Base-by-base conservation (phyloP, 1,140 invertebrate genomes). In the Rhagoletis pomonella region DNA sequence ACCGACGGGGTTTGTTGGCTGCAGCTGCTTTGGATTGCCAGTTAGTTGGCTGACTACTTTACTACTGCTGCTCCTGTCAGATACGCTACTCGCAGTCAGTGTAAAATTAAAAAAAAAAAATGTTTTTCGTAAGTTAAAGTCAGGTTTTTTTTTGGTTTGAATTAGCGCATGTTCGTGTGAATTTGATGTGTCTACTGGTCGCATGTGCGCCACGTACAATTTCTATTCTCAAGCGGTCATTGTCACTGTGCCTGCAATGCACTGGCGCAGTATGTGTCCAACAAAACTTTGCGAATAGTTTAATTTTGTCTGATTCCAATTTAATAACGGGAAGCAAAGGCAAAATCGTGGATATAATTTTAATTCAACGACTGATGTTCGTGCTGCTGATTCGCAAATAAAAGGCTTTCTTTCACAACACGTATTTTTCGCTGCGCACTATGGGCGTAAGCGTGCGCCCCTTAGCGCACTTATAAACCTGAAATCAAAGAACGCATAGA, bases 291-390 rank as follows among this genome's bases (percentile, higher is more conserved):
- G 73, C 7, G 47, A 81, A 81, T 73, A 44, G 44, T 73, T 42
- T 50, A 73, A n/a, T 73, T 73, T 73, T 50, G 14, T 12, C 14
- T 44, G 69, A 73, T 73, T 73, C 69, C 44, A 73, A 73, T 73
- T 73, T 73, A 73, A 47, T 73, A 44, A 47, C 47, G n/a, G 60
- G 4, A 62, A 62, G 60, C n/a, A 62, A n/a, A 47, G 29, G 69
- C 44, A 9, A 65, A 39, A 1, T 2, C 29, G 29, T 17, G 17
- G 60, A 17, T 14, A 4, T 62, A n/a, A 4, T 17, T 62, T 17
- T 62, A 62, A 62, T 62, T 62, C 60, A 62, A n/a, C n/a, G n/a
- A 14, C 4, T 62, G 60, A 62, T 62, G 2, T 62, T 62, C 60
- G n/a, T 62, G 60, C 60, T 4, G n/a, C n/a, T 62, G 60, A 62